Evolutionary conservation across 2,113 vertebrate species (phyloP), one percentile per base, ranked within the genome.

Genomic region (Ptilorrhoa leucosticta): DNA sequence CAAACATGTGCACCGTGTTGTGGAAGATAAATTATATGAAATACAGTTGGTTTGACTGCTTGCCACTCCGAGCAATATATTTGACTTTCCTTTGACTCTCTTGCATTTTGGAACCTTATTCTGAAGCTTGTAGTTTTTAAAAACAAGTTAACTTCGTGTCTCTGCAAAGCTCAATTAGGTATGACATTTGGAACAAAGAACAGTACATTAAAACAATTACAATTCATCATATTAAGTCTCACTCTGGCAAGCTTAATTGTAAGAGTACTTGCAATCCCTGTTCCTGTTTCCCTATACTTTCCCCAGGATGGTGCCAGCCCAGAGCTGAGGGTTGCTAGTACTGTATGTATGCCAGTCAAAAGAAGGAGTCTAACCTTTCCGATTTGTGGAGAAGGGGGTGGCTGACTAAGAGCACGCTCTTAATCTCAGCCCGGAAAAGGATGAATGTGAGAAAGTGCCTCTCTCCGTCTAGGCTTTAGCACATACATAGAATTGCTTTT

Each of bases 381-480:
- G 65, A 39, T 73, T 71, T 72, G 30, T 8, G 4, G 75, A 79
- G 54, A 81, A 71, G 26, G 37, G 68, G 3, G 27, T 91, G 82
- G 51, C 54, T 70, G 37, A 22, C 26, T 78, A 73, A 50, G 30
- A 91, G 31, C 79, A 71, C 0, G 3, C 76, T 81, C 53, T 75
- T 65, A 30, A 47, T 76, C 53, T 71, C 63, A 92, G 33, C 50
- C 45, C 6, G 3, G 69, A 42, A 89, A 73, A 82, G 57, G 48
- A 60, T 48, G 54, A 87, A 87, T 56, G 54, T 76, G 68, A 92
- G 90, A 90, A 96, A 90, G 80, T 96, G 92, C 73, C 70, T 93
- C 79, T 83, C 22, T 93, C 73, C 1, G 7, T 76, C 57, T 72
- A 87, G 85, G 69, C 88, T 95, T 81, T 61, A 90, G 72, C 28